These are phyloP conservation scores for Girardinus metallicus DNA, from an alignment of 2,797 vertebrate species.

Conservation along the genomic window DNA sequence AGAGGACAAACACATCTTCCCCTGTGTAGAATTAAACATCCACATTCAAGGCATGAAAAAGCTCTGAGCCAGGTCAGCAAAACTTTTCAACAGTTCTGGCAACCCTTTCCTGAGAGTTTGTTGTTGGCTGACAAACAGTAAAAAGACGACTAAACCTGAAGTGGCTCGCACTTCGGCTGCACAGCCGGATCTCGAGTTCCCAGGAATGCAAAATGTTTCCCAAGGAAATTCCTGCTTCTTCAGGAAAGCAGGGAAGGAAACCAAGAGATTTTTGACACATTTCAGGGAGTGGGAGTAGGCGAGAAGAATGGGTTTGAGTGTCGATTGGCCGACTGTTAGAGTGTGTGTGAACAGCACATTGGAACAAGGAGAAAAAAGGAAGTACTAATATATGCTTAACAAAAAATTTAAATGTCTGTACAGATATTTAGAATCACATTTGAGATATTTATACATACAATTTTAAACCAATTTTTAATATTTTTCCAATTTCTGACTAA, in stretches of 20 bases:
- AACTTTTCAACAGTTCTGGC: conserved; percentile 41
- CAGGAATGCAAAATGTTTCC: conserved; percentile 75
- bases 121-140: conserved; percentile 62
- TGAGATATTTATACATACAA: not conserved
- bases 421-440: not conserved
- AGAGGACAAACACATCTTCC: conserved; percentile 49
- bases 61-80: conserved; percentile 49
- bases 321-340: conserved; percentile 53
- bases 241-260: conserved; percentile 76
- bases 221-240: conserved; percentile 77
- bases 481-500: not conserved
- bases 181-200: conserved; percentile 48
- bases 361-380: not conserved
- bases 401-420: not conserved
- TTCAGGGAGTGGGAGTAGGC: conserved; percentile 63
- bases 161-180: conserved; percentile 23
- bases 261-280: conserved; percentile 69
- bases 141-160: conserved; percentile 15
- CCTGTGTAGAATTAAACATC: conserved; percentile 63
- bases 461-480: not conserved
- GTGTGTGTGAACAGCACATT: conserved; percentile 46
- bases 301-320: conserved; percentile 41
- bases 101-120: conserved; percentile 38
- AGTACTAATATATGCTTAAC: not conserved
- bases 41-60: conserved; percentile 45